A percentile compares a stretch with the other conserved stretches of the same genome.
Conservation (phyloP, 2,113 vertebrate genomes). For the Argyrosomus japonicus region DNA sequence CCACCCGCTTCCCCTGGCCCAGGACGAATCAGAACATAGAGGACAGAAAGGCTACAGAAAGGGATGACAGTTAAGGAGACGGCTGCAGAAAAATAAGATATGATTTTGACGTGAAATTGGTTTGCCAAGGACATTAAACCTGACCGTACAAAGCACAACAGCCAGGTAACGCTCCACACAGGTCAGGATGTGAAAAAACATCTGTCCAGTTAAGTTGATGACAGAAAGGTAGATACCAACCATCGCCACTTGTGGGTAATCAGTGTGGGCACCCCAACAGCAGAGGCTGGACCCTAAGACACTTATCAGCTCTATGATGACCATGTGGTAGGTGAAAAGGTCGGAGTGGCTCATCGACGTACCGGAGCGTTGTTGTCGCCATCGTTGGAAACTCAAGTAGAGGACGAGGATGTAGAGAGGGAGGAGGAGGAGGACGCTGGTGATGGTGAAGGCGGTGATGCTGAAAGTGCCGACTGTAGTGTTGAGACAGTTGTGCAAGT, state of each 20-base stretch:
- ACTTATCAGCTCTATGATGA: neutral
- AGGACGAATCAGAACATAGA: neutral
- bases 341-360: neutral
- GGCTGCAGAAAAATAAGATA: conserved; percentile 9
- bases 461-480: fast-evolving
- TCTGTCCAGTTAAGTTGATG: neutral
- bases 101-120: fast-evolving
- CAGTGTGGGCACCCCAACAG: fast-evolving
- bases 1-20: neutral
- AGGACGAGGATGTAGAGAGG: conserved; percentile 21
- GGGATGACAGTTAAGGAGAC: conserved; percentile 16
- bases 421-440: neutral
- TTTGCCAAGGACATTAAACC: neutral
- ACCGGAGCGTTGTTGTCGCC: neutral
- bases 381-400: conserved; percentile 8
- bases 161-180: conserved; percentile 58
- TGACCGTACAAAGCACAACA: fast-evolving
- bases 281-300: fast-evolving
- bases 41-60: neutral
- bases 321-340: conserved; percentile 33
- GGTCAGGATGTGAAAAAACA: neutral
- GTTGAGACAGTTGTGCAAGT: neutral
- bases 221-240: fast-evolving
- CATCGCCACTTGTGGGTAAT: fast-evolving
- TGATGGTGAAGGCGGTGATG: neutral